A percentile compares a stretch with the other conserved stretches of the same genome.
Conservation (phyloP, 2,888 invertebrate genomes). For the Andrena dorsata region DNA sequence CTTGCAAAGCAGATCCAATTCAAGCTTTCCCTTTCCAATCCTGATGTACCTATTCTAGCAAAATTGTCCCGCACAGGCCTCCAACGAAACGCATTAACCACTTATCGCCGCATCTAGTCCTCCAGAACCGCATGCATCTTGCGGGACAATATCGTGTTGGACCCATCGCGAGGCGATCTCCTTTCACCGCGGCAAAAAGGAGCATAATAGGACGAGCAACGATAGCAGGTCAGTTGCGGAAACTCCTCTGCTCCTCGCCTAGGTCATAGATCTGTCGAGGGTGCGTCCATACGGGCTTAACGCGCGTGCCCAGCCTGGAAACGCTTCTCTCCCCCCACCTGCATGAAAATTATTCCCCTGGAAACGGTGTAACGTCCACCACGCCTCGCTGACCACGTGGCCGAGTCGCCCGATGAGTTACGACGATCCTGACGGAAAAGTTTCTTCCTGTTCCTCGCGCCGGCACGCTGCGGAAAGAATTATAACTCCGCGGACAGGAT, state of each 20-base stretch:
- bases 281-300: constrained; percentile 24
- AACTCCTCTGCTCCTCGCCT: constrained; percentile 49
- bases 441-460: constrained; percentile 18
- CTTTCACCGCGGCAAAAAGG: constrained; percentile 63
- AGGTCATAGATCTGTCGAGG: constrained; percentile 61
- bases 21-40: too few species aligned
- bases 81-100: neutral
- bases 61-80: too few species aligned
- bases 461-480: constrained; percentile 24
- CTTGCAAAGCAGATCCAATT: too few species aligned
- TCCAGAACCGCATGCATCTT: constrained; percentile 38
- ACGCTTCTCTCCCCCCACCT: neutral
- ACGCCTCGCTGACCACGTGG: constrained; percentile 65
- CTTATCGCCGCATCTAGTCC: constrained; percentile 19
- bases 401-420: constrained; percentile 60
- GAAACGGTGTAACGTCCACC: constrained; percentile 55
- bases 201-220: constrained; percentile 72
- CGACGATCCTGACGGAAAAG: constrained; percentile 27
- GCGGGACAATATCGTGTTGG: constrained; percentile 47
- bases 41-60: too few species aligned
- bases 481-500: constrained; percentile 39
- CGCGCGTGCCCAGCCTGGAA: constrained; percentile 40
- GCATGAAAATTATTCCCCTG: constrained; percentile 58
- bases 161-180: constrained; percentile 52
- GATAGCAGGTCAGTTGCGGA: constrained; percentile 64